phyloP scores from a whole-genome alignment of 2,888 invertebrate species.

The Gryllus longicercus region DNA sequence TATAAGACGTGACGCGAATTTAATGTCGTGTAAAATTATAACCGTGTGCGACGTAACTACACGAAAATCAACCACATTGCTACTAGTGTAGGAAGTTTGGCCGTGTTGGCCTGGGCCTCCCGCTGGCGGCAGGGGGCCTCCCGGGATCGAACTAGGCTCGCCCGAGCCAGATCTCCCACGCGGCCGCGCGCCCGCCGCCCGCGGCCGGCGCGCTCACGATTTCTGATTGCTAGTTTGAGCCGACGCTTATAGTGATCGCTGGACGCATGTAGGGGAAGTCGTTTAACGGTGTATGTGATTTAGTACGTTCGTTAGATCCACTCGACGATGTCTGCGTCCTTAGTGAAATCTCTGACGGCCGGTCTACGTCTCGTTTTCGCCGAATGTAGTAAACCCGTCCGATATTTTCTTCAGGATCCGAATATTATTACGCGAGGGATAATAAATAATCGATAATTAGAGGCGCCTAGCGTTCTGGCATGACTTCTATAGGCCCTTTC shows the following conservation, averaged over 20 bases:
- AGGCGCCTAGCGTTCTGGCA: not conserved
- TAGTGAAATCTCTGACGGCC: not conserved
- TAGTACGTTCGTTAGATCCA: constrained; percentile 17
- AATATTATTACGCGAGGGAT: constrained; percentile 7
- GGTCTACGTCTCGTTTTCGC: not conserved
- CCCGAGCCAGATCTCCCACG: not conserved
- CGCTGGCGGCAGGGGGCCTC: not conserved
- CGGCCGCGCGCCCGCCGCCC: not conserved
- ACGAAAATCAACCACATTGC: too few relatives aligned
- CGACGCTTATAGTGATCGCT: too few relatives aligned
- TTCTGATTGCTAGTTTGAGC: too few relatives aligned
- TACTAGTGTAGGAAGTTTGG: not conserved
- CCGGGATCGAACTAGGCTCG: not conserved
- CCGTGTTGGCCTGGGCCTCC: not conserved
- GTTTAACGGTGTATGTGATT: constrained; percentile 3
- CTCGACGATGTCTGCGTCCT: not conserved
- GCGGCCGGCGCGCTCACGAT: not conserved
- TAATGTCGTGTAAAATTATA: too few relatives aligned
- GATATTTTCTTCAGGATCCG: not conserved
- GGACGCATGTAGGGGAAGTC: not conserved
- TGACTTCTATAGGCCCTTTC: constrained; percentile 17
- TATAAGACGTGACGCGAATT: too few relatives aligned
- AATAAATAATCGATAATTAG: constrained; percentile 8
- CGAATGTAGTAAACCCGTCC: constrained; percentile 17
- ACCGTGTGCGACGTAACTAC: too few relatives aligned